phyloP scores from a whole-genome alignment of 2,797 vertebrate species.

The Cyclopterus lumpus region DNA sequence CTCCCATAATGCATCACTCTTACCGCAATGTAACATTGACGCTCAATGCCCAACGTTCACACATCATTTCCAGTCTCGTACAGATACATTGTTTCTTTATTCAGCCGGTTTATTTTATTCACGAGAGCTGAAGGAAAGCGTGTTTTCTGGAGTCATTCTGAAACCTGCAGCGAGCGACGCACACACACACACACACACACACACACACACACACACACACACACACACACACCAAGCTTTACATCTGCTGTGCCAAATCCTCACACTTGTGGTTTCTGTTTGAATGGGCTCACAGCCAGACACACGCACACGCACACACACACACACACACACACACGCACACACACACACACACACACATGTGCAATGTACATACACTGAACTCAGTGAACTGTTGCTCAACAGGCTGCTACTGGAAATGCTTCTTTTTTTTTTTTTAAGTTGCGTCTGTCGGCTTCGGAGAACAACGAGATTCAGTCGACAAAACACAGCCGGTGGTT shows the following conservation, averaged over 20 bases:
- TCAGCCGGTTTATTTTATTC: too few species aligned
- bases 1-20: background rate
- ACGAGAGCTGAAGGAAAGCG: too few species aligned
- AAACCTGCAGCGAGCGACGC: too few species aligned
- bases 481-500: constrained; percentile 20
- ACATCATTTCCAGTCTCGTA: background rate
- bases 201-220: too few species aligned
- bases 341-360: background rate
- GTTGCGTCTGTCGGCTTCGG: background rate
- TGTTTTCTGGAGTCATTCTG: too few species aligned
- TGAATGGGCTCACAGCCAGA: constrained; percentile 42
- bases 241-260: constrained; percentile 28
- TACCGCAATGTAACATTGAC: background rate
- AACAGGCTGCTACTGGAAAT: constrained; percentile 46
- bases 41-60: background rate
- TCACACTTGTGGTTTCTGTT: constrained; percentile 46
- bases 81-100: too few species aligned
- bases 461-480: constrained; percentile 22
- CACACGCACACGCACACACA: constrained; percentile 16
- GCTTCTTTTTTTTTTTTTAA: constrained; percentile 3
- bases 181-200: too few species aligned
- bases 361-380: background rate
- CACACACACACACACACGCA: constrained; percentile 12
- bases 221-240: too few species aligned
- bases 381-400: constrained; percentile 39